Evolutionary conservation across 64 coral and sea anemone species (phyloP), one percentile per base, ranked within the genome.

Genomic region (Porites australiensis): DNA sequence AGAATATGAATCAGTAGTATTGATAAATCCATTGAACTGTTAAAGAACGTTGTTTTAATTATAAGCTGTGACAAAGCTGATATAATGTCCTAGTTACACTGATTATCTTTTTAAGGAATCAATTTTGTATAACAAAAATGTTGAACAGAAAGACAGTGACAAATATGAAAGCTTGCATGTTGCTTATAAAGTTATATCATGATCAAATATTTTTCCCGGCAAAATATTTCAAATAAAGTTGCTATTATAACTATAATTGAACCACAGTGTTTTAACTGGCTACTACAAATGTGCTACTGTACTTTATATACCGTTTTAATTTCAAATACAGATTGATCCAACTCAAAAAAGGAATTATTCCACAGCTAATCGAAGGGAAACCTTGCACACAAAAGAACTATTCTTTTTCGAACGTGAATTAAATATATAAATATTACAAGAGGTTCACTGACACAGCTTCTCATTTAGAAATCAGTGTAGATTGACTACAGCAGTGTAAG

Each of bases 1-100:
- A 72, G 27, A 73, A 46, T 73, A 73, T 73, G 70, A 73, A 73
- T 44, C 70, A 73, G 70, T 73, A 73, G 70, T 73, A 73, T 73
- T 73, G 45, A 73, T 45, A 73, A 44, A 47, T 73, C 43, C 37
- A 73, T 73, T 73, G 43, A 45, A 73, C 70, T 73, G 70, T 45
- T 44, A 73, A 73, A 73, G 8, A 48, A 73, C 27, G 37, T 73
- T n/a, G n/a, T n/a, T 73, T 18, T 55, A 55, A 55, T 64, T 64
- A 64, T 64, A 64, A 64, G 4, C 13, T 64, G 8, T 64, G 61
- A 64, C 61, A 64, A 64, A 64, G 61, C 16, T 64, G 61, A 64
- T 15, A 64, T 64, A 64, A 64, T 18, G 2, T 64, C 61, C 61
- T 64, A 15, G 61, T 64, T 64, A 64, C 61, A 64, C 61, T 15